These are phyloP conservation scores for Tipula confusa DNA, from an alignment of 2,888 invertebrate genomes.

Conservation along the genomic window DNA sequence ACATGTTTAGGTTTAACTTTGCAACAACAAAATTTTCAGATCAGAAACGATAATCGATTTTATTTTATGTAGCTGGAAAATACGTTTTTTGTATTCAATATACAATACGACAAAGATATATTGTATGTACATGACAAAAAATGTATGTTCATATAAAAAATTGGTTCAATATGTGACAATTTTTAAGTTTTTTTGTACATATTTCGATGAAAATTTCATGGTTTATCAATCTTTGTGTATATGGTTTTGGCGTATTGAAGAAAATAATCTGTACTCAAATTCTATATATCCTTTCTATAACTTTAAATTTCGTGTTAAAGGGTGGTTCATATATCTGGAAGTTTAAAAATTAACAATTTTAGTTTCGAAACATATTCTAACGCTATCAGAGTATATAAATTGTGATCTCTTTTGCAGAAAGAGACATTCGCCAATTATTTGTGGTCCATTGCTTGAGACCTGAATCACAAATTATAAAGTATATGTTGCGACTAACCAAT, in stretches of 20 bases:
- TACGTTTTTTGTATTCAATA: neutral
- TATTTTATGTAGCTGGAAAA: neutral
- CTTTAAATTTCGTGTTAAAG: neutral
- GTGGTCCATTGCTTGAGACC: too few relatives aligned
- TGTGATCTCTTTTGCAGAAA: too few relatives aligned
- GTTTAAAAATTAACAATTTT: too few relatives aligned
- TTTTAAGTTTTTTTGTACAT: neutral
- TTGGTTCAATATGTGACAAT: constrained; percentile 3
- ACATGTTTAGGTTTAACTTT: neutral
- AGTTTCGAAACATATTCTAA: too few relatives aligned
- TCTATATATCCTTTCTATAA: neutral
- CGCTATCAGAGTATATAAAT: too few relatives aligned
- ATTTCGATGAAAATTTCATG: neutral
- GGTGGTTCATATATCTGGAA: too few relatives aligned
- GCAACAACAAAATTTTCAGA: neutral
- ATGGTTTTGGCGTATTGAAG: neutral
- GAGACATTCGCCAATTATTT: too few relatives aligned
- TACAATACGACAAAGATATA: neutral
- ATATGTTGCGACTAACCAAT: too few relatives aligned
- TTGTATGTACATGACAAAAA: neutral
- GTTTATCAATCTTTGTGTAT: neutral
- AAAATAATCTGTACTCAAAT: neutral
- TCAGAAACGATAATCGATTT: neutral
- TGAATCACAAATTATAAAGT: too few relatives aligned
- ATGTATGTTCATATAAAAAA: neutral